Base-by-base conservation (phyloP, 2,797 vertebrate genomes). In the Lophotriccus pileatus region DNA sequence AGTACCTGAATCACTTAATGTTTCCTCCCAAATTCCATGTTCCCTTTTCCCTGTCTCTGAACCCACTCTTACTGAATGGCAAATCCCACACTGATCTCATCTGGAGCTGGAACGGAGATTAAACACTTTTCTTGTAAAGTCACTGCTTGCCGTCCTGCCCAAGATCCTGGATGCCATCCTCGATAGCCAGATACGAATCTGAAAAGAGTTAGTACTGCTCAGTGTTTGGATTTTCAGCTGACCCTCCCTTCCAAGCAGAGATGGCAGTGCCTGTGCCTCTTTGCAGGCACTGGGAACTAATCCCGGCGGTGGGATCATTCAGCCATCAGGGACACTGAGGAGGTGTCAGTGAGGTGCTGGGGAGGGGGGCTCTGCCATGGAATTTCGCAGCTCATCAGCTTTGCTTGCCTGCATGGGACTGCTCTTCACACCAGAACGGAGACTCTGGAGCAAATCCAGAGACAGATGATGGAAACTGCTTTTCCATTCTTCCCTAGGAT, bases 271-370 rank as follows among this genome's bases (percentile, higher is more conserved):
- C 64, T 14, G n/a, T 63, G 69, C 8, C 49, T 50, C 66, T 56
- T 5, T 49, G 34, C 70, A 62, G 63, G 49, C 49, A 37, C 52
- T 0, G 14, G 0, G 0, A 16, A 16, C 47, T 13, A 2, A 14
- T 21, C 19, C 52, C 23, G 9, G 3, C 32, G 3, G 0, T 4
- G 47, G 72, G 56, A 18, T 67, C 18, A 7, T 36, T 74, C 0
- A 32, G 49, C 34, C 17, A 2, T 0, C 28, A 27, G 44, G 32
- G 56, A 20, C 0, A 0, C 1, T 39, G 2, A 7, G 32, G 68
- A 15, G 67, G 36, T 64, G 66, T 1, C 0, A 7, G 17, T 20
- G 60, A 25, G 36, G n/a, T 44, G 36, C 63, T 4, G 28, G 23
- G 16, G 23, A 34, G 14, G 1, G 5, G 6, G 50, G 58, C 49